Evolutionary conservation across 2,797 vertebrate genomes (phyloP).

Genomic region (Euphonia xanthogaster): DNA sequence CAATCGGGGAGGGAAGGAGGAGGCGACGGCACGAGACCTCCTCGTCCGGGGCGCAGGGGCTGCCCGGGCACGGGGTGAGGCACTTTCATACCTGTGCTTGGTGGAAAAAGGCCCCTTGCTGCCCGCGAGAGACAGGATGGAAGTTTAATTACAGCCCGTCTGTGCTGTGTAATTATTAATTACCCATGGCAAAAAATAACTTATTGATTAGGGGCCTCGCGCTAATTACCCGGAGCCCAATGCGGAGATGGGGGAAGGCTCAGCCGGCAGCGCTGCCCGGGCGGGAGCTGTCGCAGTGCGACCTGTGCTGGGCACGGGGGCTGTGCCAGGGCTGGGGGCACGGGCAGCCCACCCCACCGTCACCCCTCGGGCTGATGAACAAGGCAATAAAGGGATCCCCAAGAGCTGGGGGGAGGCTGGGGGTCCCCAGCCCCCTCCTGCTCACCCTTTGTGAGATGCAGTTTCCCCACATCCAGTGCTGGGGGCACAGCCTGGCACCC

Average conservation of each 20-base stretch:
- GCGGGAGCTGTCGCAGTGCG: constrained; percentile 42
- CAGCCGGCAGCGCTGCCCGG: not conserved
- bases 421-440: not conserved
- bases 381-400: not conserved
- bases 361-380: not conserved
- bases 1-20: not conserved
- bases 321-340: not conserved
- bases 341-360: rapidly evolving
- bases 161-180: constrained; percentile 80
- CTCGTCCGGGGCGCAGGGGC: not conserved
- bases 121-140: constrained; percentile 38
- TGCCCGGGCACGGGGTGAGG: not conserved
- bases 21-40: not conserved
- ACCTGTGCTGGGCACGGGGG: not conserved
- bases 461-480: not conserved
- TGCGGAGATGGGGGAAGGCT: constrained; percentile 29
- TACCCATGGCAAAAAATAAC: constrained; percentile 79
- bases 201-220: constrained; percentile 75
- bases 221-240: constrained; percentile 72
- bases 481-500: not conserved
- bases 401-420: not conserved
- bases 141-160: constrained; percentile 77
- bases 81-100: constrained; percentile 25
- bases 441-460: rapidly evolving
- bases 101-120: constrained; percentile 32